These are phyloP conservation scores for Lethenteron reissneri DNA, from an alignment of 2,113 vertebrate species.

Conservation along the genomic window DNA sequence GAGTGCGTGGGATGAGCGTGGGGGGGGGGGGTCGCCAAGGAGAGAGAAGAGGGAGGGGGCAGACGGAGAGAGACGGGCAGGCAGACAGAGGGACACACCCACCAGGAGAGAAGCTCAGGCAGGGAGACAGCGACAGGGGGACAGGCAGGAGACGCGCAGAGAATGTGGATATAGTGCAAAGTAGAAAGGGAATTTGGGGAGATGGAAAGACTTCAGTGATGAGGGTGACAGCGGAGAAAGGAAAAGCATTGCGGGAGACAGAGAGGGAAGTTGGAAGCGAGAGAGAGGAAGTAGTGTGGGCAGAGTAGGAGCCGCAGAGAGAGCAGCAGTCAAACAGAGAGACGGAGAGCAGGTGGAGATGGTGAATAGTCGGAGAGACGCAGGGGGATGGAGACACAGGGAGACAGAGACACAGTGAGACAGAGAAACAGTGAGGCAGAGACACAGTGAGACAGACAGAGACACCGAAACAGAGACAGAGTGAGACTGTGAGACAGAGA, in stretches of 20 bases:
- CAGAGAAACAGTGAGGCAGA: background rate
- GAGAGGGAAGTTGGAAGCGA: background rate
- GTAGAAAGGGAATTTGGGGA: background rate
- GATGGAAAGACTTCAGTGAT: background rate
- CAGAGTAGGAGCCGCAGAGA: background rate
- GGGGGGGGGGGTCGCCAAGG: background rate
- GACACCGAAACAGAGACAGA: too few relatives aligned
- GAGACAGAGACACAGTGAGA: background rate
- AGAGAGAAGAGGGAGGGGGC: constrained; percentile 2
- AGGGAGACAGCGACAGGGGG: background rate
- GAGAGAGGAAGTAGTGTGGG: background rate
- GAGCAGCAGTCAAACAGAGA: background rate
- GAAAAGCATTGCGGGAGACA: background rate
- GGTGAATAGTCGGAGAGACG: background rate
- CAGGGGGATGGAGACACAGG: background rate
- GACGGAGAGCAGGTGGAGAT: background rate
- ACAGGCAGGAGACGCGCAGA: background rate
- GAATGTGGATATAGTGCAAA: background rate
- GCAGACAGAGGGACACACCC: background rate
- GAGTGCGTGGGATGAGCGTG: background rate
- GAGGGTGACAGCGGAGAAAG: background rate
- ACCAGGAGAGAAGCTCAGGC: background rate
- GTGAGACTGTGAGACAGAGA: too few relatives aligned
- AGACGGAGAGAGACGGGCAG: background rate
- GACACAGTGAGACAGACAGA: background rate